Conservation (phyloP, 2,113 vertebrate species). For the Dendropsophus ebraccatus region DNA sequence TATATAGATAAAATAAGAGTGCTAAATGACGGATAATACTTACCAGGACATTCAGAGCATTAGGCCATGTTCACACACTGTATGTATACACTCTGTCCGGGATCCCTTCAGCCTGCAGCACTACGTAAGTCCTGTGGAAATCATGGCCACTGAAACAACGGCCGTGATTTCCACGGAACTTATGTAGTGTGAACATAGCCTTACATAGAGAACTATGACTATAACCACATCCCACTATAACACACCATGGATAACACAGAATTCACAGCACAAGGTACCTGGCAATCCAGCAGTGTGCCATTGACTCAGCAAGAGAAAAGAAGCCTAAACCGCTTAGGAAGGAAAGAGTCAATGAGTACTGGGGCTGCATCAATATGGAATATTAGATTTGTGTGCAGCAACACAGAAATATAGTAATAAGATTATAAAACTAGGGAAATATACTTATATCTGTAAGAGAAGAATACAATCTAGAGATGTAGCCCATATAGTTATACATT, state of each 20-base stretch:
- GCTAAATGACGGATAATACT: too few species aligned
- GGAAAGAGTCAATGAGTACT: not conserved
- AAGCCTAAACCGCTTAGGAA: not conserved
- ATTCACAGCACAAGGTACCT: constrained; percentile 9
- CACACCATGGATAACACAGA: not conserved
- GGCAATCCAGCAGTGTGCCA: not conserved
- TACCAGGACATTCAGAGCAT: too few species aligned
- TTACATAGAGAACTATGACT: too few species aligned
- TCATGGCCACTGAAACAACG: too few species aligned
- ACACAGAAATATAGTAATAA: not conserved
- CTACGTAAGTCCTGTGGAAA: too few species aligned
- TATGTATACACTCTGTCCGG: too few species aligned
- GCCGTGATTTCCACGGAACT: too few species aligned
- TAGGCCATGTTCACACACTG: too few species aligned
- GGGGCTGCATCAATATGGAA: not conserved
- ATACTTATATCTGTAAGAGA: not conserved
- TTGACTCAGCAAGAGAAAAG: constrained; percentile 10
- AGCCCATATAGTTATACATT: not conserved
- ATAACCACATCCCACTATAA: not conserved
- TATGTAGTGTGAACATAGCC: too few species aligned
- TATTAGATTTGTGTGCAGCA: not conserved
- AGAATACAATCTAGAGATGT: not conserved
- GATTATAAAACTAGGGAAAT: not conserved
- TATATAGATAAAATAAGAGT: too few species aligned
- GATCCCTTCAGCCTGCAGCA: too few species aligned